Evolutionary conservation across 2,888 invertebrate genomes (phyloP).

Genomic region (Allolobophora icterica): DNA sequence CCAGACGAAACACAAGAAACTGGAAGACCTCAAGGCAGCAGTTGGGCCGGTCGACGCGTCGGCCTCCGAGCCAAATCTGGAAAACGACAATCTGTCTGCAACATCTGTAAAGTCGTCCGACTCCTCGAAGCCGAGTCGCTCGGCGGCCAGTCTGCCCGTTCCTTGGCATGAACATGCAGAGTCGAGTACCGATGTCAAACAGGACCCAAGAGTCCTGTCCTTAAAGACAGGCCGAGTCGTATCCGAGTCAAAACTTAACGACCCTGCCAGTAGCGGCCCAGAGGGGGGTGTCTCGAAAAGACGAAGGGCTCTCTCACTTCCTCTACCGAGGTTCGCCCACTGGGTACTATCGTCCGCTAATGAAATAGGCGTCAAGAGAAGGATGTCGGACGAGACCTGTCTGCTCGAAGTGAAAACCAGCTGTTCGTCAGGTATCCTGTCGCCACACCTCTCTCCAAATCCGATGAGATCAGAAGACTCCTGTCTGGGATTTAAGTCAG

Average conservation of each 20-base stretch:
- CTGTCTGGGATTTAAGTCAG: neutral
- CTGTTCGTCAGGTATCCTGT: constrained; percentile 7
- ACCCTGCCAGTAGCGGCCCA: neutral
- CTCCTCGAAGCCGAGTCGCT: neutral
- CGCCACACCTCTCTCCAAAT: neutral
- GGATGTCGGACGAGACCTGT: neutral
- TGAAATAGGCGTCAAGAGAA: neutral
- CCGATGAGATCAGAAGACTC: neutral
- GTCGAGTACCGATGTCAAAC: neutral
- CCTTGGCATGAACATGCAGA: neutral
- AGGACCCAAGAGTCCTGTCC: constrained; percentile 7
- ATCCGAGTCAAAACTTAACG: neutral
- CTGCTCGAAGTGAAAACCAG: neutral
- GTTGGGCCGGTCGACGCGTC: neutral
- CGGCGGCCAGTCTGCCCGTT: neutral
- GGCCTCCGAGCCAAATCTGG: neutral
- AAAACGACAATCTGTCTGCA: neutral
- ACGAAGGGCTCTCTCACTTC: constrained; percentile 8
- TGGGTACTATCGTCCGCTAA: neutral
- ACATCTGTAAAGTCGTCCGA: neutral
- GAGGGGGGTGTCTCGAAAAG: neutral
- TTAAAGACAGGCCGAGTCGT: neutral
- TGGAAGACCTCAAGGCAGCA: neutral
- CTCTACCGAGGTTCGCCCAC: constrained; percentile 6
- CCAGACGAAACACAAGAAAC: neutral